phyloP scores from a whole-genome alignment of 2,113 vertebrate genomes.

The Hemibagrus wyckioides region DNA sequence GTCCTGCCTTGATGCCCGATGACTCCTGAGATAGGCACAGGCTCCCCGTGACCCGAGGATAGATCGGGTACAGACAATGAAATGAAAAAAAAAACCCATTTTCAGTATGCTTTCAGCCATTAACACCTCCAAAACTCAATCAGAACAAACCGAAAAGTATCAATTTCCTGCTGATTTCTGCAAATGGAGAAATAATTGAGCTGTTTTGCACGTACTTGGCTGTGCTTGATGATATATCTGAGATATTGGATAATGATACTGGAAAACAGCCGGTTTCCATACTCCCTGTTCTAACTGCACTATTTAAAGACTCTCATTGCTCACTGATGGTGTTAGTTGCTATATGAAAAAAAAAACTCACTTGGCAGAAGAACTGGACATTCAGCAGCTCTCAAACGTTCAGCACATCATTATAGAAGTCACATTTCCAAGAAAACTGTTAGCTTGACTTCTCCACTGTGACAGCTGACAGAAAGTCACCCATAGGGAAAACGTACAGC shows the following conservation, averaged over 20 bases:
- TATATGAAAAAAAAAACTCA: background rate
- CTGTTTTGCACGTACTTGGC: background rate
- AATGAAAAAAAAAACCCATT: background rate
- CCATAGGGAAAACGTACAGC: background rate
- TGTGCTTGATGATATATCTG: background rate
- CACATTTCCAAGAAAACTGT: background rate
- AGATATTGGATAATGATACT: background rate
- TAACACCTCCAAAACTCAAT: background rate
- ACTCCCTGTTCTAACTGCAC: background rate
- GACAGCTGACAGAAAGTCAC: background rate
- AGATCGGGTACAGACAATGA: too few species aligned
- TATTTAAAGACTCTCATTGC: background rate
- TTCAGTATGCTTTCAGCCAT: background rate
- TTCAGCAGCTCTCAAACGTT: background rate
- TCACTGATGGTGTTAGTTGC: background rate
- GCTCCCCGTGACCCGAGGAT: too few species aligned
- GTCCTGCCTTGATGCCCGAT: too few species aligned
- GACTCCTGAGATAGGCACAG: too few species aligned
- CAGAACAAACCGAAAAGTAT: background rate
- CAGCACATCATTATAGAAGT: background rate
- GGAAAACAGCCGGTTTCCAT: background rate
- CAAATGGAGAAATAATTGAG: background rate
- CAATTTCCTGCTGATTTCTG: background rate
- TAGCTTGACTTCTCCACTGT: background rate
- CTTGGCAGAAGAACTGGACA: slow-evolving; percentile 4